These are phyloP conservation scores for Hestina assimilis DNA, from an alignment of 1,140 invertebrate genomes.

Conservation along the genomic window DNA sequence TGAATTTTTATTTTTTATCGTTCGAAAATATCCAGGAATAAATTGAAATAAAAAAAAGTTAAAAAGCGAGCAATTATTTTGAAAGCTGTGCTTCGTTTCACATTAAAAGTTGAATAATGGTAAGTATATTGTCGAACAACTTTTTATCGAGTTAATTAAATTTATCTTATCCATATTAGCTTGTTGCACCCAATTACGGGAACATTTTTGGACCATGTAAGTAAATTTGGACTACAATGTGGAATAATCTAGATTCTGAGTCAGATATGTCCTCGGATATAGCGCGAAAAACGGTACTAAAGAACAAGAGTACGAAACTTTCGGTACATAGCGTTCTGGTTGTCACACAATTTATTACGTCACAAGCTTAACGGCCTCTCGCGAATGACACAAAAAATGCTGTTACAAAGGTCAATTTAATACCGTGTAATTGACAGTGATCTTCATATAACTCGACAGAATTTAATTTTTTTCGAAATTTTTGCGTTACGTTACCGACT, in stretches of 20 bases:
- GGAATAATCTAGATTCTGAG: slow-evolving; percentile 28
- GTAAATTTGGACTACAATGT: slow-evolving; percentile 15
- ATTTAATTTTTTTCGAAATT: slow-evolving; percentile 32
- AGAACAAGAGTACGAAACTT: slow-evolving; percentile 32
- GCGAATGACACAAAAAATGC: slow-evolving; percentile 56
- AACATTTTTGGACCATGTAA: slow-evolving; percentile 19
- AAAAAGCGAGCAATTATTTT: background rate
- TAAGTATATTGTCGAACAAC: slow-evolving; percentile 5
- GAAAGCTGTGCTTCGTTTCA: background rate
- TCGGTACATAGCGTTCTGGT: slow-evolving; percentile 38
- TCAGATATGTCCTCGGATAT: slow-evolving; percentile 30
- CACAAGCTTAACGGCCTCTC: slow-evolving; percentile 41
- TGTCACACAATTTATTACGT: slow-evolving; percentile 42
- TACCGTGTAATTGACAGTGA: slow-evolving; percentile 40
- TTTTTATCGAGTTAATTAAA: slow-evolving; percentile 12
- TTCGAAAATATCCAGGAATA: background rate
- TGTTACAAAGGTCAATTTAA: slow-evolving; percentile 56
- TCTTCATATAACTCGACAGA: slow-evolving; percentile 10
- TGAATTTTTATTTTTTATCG: too few relatives aligned
- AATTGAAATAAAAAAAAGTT: background rate
- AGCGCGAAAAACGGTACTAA: slow-evolving; percentile 34
- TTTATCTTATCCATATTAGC: slow-evolving; percentile 5
- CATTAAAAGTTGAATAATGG: background rate
- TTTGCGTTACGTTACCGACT: slow-evolving; percentile 40
- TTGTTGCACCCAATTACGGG: slow-evolving; percentile 18